phyloP scores from a whole-genome alignment of 2,113 vertebrate genomes.

The Sebastes schlegelii region DNA sequence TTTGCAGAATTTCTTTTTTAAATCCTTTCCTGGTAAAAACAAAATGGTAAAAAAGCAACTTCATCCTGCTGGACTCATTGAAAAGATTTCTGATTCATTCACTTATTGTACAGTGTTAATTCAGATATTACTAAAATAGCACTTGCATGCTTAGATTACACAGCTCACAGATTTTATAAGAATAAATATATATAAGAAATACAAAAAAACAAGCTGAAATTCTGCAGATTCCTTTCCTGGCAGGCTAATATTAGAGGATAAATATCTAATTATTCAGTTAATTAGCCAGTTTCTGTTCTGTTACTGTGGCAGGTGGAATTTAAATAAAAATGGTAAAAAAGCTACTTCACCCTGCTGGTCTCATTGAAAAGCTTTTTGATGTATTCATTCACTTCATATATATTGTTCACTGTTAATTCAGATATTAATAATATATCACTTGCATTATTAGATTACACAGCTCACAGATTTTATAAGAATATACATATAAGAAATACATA shows the following conservation, averaged over 20 bases:
- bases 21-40: background rate
- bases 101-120: background rate
- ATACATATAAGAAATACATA: background rate
- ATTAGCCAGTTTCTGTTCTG: background rate
- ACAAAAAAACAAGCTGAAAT: background rate
- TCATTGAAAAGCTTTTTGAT: background rate
- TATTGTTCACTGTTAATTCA: background rate
- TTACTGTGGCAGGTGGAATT: background rate
- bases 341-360: background rate
- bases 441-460: background rate
- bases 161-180: background rate
- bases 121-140: background rate
- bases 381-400: background rate
- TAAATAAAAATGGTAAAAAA: background rate
- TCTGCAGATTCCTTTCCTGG: background rate
- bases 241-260: background rate
- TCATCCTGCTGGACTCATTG: background rate
- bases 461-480: background rate
- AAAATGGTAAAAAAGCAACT: background rate
- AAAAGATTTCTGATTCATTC: background rate
- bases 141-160: background rate
- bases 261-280: background rate
- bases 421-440: background rate
- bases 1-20: background rate
- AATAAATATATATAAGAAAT: background rate